These are phyloP conservation scores for Orthosia gothica DNA, from an alignment of 2,888 invertebrate species.

Conservation along the genomic window DNA sequence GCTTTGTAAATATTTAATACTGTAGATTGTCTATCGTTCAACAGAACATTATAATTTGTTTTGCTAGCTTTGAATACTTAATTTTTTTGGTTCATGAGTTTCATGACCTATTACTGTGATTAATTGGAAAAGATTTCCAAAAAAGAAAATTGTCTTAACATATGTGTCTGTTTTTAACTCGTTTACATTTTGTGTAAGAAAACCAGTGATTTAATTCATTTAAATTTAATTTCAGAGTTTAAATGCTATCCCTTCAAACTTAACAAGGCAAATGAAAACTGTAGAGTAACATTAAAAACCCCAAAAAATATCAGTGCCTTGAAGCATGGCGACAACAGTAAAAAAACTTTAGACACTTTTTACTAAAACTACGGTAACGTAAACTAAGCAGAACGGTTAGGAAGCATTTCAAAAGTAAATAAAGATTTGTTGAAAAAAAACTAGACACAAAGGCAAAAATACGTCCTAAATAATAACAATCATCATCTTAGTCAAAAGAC, in stretches of 20 bases:
- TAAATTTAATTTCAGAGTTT: not conserved
- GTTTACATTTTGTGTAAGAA: no score
- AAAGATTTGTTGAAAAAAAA: not conserved
- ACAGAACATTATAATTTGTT: not conserved
- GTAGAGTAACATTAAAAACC: not conserved
- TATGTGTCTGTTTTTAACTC: not conserved
- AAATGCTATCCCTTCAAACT: not conserved
- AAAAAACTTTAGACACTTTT: not conserved
- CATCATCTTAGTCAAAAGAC: not conserved
- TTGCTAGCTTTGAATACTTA: no score
- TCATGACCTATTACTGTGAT: no score
- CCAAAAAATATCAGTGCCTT: not conserved
- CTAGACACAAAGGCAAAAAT: not conserved
- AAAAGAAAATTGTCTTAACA: not conserved
- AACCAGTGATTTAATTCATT: not conserved
- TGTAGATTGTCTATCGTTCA: not conserved
- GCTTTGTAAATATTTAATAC: slow-evolving; percentile 3
- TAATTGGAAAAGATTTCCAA: not conserved
- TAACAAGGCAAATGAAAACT: not conserved
- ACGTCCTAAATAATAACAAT: not conserved
- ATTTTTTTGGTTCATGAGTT: no score
- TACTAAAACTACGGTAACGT: not conserved
- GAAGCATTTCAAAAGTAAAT: not conserved
- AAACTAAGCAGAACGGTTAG: not conserved
- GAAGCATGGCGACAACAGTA: not conserved